These are phyloP conservation scores for Thalassoma bifasciatum DNA, from an alignment of 2,113 vertebrate species.

Conservation along the genomic window DNA sequence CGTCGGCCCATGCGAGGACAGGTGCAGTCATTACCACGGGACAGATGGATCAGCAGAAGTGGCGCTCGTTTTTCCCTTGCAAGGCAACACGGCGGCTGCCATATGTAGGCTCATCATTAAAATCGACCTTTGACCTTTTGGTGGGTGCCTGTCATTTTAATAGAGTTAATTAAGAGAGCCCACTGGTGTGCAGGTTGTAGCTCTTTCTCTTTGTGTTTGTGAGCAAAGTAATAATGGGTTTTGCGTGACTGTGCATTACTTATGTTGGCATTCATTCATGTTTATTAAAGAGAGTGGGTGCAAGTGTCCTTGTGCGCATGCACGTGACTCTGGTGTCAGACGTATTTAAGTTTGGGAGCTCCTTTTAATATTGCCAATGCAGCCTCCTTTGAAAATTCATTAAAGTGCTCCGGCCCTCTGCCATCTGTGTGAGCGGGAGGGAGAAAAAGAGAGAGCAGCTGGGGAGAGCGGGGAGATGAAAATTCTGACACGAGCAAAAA, in stretches of 20 bases:
- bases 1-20: constrained; percentile 64
- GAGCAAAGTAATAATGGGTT: constrained; percentile 28
- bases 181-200: constrained; percentile 24
- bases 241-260: not conserved
- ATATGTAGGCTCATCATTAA: constrained; percentile 81
- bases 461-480: constrained; percentile 72
- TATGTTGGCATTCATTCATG: not conserved
- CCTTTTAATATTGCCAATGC: constrained; percentile 80
- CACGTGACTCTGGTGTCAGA: constrained; percentile 56
- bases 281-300: not conserved
- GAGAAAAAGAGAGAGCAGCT: constrained; percentile 58
- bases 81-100: constrained; percentile 64
- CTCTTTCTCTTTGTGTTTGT: constrained; percentile 36
- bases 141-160: constrained; percentile 56
- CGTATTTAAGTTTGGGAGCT: constrained; percentile 69
- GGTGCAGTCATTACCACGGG: constrained; percentile 79
- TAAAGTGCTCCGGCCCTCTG: constrained; percentile 76
- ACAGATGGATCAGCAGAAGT: constrained; percentile 78
- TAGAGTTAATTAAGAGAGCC: constrained; percentile 61
- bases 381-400: constrained; percentile 82
- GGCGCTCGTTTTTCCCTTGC: constrained; percentile 51
- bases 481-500: constrained; percentile 69
- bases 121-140: constrained; percentile 72
- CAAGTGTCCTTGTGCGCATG: not conserved
- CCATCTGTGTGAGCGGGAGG: constrained; percentile 73